Percentiles rank a stretch among this genome's conserved stretches.
phyloP scores from a whole-genome alignment of 2,888 invertebrate species.

The Danaus chrysippus region DNA sequence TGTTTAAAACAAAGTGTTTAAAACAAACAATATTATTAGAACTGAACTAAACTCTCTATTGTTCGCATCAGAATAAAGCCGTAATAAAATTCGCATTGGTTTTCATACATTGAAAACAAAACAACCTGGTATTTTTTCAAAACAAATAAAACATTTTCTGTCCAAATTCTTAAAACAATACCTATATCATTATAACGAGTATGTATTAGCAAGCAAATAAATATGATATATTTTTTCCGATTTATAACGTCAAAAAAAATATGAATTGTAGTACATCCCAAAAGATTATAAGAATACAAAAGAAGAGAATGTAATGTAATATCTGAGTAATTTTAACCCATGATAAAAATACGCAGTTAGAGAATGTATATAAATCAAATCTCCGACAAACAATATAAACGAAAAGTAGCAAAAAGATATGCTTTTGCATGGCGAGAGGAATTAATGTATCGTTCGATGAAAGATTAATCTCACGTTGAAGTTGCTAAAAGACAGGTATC shows the following conservation, averaged over 20 bases:
- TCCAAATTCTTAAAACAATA: no score
- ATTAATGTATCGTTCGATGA: slow-evolving; percentile 2
- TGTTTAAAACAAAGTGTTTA: background rate
- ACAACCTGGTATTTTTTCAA: no score
- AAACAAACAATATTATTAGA: no score
- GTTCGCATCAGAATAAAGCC: no score
- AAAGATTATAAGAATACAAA: background rate
- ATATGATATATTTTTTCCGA: no score
- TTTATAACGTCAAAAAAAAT: no score
- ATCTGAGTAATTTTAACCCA: background rate
- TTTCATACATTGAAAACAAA: no score
- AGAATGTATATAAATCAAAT: slow-evolving; percentile 11
- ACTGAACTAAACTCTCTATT: no score
- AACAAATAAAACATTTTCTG: no score
- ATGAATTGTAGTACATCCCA: background rate
- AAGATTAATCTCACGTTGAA: background rate
- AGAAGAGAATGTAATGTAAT: background rate
- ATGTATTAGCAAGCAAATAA: no score
- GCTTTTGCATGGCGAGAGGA: background rate
- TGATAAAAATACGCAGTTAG: background rate
- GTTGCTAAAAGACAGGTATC: background rate
- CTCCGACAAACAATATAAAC: slow-evolving; percentile 2
- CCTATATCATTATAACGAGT: no score
- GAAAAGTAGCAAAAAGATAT: background rate
- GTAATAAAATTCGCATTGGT: no score